Base-by-base conservation (phyloP, 2,113 vertebrate species). In the Stercorarius parasiticus region DNA sequence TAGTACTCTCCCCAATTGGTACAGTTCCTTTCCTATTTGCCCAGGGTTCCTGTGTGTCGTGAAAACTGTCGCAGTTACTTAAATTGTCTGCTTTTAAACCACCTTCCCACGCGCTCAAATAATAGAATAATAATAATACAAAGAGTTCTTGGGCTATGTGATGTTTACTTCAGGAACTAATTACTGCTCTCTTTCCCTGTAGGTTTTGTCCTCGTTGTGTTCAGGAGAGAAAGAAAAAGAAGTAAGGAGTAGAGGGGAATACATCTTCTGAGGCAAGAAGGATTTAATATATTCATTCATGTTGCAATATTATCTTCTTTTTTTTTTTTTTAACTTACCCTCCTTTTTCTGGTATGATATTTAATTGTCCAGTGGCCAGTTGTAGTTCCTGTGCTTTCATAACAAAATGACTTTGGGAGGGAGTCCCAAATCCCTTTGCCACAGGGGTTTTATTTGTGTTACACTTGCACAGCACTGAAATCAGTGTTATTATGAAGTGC, bases 191-290 rank as follows among this genome's bases (percentile, higher is more conserved):
- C 52, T 92, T 84, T 92, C 2, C 3, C 72, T 59, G 4, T 95
- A 99, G 99, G 99, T 99, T 99, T 98, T 99, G 99, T 97, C 99
- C 99, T 2, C 98, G 99, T 76, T 99, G 99, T 93, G 99, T 98
- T 92, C 99, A 99, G 97, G 99, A 99, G 82, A 98, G 95, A 98
- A 99, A 98, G 97, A 99, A 99, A 98, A 99, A 99, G 97, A 99
- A 99, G 96, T 99, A 95, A 99, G 92, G 86, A 82, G 32, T 65
- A 21, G 49, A 92, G 67, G 52, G n/a, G 56, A 78, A 66, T 82
- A 8, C 27, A 17, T 69, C 32, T 0, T 4, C 47, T 10, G 82
- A 97, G 90, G 94, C 92, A 90, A 97, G 95, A 96, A 97, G 82
- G 78, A 55, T 95, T 95, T 95, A 90, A 95, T 82, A 70, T 94